These are phyloP conservation scores for Peromyscus californicus DNA, from an alignment of 2,113 vertebrate genomes.

Conservation along the genomic window DNA sequence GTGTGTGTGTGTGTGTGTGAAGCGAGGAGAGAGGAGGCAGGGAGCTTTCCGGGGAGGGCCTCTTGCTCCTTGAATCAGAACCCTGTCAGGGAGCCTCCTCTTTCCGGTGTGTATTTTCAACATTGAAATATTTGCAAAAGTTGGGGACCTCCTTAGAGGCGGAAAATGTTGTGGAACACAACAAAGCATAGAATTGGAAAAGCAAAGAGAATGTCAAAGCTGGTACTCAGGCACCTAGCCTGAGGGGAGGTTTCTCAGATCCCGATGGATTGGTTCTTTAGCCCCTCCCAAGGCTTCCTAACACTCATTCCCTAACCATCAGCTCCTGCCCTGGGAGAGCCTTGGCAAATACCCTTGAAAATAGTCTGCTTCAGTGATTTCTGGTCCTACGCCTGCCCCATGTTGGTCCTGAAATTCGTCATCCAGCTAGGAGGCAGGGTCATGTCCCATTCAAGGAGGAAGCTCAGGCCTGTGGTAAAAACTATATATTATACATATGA, in stretches of 20 bases:
- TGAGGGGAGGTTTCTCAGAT: neutral
- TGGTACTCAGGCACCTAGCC: neutral
- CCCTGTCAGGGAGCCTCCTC: neutral
- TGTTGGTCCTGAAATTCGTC: neutral
- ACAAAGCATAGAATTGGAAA: neutral
- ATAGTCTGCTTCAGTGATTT: slow-evolving; percentile 1
- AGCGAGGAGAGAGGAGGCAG: neutral
- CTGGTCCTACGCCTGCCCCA: neutral
- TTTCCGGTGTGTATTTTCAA: slow-evolving; percentile 15
- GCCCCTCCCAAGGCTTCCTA: neutral
- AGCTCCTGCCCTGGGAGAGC: neutral
- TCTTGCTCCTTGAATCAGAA: slow-evolving; percentile 16
- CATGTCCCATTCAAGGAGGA: neutral
- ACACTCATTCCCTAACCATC: neutral
- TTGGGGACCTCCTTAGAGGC: neutral
- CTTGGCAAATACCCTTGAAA: slow-evolving; percentile 49
- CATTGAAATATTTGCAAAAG: neutral
- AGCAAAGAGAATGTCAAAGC: neutral
- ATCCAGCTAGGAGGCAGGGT: neutral
- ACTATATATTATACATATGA: neutral
- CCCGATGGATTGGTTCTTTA: neutral
- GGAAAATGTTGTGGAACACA: neutral
- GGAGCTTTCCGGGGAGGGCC: neutral
- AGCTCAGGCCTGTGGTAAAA: neutral
- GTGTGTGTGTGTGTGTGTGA: fast-evolving